Percentiles rank a stretch among this genome's conserved stretches.
Evolutionary conservation across 2,113 vertebrate genomes (phyloP).

Genomic region (Lutjanus erythropterus): DNA sequence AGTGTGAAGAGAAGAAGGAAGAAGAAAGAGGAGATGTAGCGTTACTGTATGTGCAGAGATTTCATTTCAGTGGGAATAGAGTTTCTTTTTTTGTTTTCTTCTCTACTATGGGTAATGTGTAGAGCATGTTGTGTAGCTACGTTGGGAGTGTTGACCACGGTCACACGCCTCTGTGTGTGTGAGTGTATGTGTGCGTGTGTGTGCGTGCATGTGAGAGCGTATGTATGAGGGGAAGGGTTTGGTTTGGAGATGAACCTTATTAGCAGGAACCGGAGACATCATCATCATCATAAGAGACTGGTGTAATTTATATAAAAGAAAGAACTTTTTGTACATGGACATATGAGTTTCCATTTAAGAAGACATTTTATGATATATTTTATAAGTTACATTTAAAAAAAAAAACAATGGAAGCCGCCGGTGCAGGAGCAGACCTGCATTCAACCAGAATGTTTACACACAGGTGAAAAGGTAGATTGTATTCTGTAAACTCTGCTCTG

Average conservation of each 20-base stretch:
- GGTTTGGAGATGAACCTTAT: constrained; percentile 79
- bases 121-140: constrained; percentile 90
- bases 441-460: constrained; percentile 67
- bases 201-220: constrained; percentile 29
- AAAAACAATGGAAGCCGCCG: constrained; percentile 36
- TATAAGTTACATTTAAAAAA: constrained; percentile 79
- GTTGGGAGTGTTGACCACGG: constrained; percentile 18
- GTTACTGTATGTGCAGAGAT: constrained; percentile 78
- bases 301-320: constrained; percentile 78
- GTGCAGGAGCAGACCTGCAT: constrained; percentile 28
- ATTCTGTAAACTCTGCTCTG: constrained; percentile 10
- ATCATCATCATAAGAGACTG: constrained; percentile 80
- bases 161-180: constrained; percentile 16
- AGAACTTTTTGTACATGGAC: constrained; percentile 81
- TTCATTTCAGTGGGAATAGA: constrained; percentile 70
- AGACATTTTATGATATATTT: constrained; percentile 84
- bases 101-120: constrained; percentile 90
- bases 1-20: constrained; percentile 20
- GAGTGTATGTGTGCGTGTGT: background rate
- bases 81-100: constrained; percentile 41
- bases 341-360: constrained; percentile 76
- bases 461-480: constrained; percentile 12
- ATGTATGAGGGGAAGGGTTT: constrained; percentile 24
- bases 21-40: constrained; percentile 51
- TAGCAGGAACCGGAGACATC: constrained; percentile 83